Evolutionary conservation across 1,140 invertebrate genomes (phyloP), one percentile per base, ranked within the genome.

Genomic region (Trissolcus basalis): DNA sequence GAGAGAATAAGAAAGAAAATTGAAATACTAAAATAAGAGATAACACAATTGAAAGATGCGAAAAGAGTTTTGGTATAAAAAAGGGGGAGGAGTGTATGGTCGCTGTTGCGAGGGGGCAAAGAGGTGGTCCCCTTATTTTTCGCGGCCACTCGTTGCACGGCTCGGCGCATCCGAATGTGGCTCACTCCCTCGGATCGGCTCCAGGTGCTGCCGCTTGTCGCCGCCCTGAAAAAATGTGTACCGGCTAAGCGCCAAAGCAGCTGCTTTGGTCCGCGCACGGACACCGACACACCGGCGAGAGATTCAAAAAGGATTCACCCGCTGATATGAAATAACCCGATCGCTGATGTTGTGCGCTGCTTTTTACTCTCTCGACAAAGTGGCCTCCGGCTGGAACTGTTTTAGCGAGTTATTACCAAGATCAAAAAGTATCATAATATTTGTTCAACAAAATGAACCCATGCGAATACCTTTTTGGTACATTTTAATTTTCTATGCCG

Each of bases 141-240:
- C 82, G 83, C 80, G 83, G 83, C 84, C 79, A 84, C 84, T 87
- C 83, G 76, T 88, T 88, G 85, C 83, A 88, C 82, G 86, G 84
- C 77, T 87, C 85, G 83, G 44, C 82, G 86, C 81, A 85, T 84
- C 74, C 85, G 81, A 88, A 88, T 88, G 55, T 33, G 41, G 43
- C 80, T 82, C 80, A 81, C 85, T 83, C 83, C 83, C 78, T 81
- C 63, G 74, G 72, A 74, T 73, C 32, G 53, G 80, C 68, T 86
- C 85, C 85, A 85, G 85, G 85, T 86, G 70, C 70, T 65, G 82
- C 56, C 32, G 83, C 81, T 83, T 80, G 78, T 81, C 65, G 71
- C 72, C 73, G 65, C 78, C 75, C 78, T 80, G 65, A 65, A 75
- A 74, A 67, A 59, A 58, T 35, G 14, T 27, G 19, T 53, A 69